phyloP scores from a whole-genome alignment of 2,888 invertebrate genomes.

The Hirtodrosophila trivittata region DNA sequence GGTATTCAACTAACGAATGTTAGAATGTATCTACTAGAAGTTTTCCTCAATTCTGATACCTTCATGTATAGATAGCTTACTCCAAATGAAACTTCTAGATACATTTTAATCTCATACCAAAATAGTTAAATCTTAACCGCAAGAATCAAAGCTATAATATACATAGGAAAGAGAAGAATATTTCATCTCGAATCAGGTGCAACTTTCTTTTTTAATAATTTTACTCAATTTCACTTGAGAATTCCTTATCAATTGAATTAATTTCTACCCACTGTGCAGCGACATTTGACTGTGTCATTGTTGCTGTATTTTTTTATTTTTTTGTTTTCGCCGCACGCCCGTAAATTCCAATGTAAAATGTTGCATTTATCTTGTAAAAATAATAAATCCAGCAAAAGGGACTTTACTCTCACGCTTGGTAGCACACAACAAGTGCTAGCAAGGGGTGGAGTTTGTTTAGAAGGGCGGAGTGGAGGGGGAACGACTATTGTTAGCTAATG shows the following conservation, averaged over 20 bases:
- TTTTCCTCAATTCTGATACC: no score
- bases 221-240: no score
- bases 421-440: conserved; percentile 32
- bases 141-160: no score
- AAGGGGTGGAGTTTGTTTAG: conserved; percentile 7
- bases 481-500: conserved; percentile 62
- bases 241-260: neutral
- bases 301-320: conserved; percentile 16
- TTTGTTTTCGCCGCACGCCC: conserved; percentile 60
- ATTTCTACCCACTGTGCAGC: conserved; percentile 52
- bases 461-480: conserved; percentile 3
- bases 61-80: no score
- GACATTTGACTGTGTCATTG: conserved; percentile 61
- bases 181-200: no score
- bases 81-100: no score
- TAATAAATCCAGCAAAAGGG: conserved; percentile 74
- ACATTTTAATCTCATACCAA: no score
- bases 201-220: no score
- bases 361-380: conserved; percentile 80
- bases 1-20: no score
- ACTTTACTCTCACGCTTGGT: conserved; percentile 74
- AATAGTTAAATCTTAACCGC: no score
- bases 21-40: no score
- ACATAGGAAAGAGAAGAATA: no score
- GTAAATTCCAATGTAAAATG: conserved; percentile 79